Evolutionary conservation across 1,140 invertebrate genomes (phyloP).

Genomic region (Nymphalis io): DNA sequence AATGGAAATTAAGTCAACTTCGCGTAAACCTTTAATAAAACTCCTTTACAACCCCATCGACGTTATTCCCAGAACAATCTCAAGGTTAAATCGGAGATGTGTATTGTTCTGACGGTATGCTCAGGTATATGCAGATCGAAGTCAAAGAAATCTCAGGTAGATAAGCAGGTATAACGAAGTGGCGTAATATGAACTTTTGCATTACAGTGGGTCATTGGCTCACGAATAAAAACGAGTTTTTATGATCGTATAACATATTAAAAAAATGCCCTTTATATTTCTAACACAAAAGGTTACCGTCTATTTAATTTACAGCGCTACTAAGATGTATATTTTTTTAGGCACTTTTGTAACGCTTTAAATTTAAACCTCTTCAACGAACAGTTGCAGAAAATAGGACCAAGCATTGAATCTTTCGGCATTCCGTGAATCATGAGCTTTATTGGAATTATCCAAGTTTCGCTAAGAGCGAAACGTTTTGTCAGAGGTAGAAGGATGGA

Average conservation of each 20-base stretch:
- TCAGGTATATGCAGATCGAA: conserved; percentile 17
- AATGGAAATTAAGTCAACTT: neutral
- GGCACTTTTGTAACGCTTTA: neutral
- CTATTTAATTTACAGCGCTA: neutral
- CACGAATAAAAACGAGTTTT: conserved; percentile 9
- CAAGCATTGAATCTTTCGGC: neutral
- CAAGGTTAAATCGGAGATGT: conserved; percentile 10
- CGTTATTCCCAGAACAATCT: conserved; percentile 17
- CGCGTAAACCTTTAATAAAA: conserved; percentile 13
- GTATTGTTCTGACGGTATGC: conserved; percentile 10
- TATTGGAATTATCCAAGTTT: neutral
- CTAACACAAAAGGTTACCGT: neutral
- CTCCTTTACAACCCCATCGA: conserved; percentile 5
- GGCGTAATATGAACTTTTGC: conserved; percentile 16
- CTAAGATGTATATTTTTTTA: neutral
- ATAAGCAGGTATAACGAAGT: conserved; percentile 17
- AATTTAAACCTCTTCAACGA: neutral
- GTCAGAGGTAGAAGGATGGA: conserved; percentile 38
- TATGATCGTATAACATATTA: neutral
- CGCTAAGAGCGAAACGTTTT: neutral
- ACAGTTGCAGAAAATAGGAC: neutral
- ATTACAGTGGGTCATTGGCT: neutral
- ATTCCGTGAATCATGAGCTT: neutral
- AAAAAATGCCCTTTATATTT: neutral
- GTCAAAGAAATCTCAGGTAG: conserved; percentile 18